Evolutionary conservation across 1,140 invertebrate genomes (phyloP).

Genomic region (Polypedilum pembai): DNA sequence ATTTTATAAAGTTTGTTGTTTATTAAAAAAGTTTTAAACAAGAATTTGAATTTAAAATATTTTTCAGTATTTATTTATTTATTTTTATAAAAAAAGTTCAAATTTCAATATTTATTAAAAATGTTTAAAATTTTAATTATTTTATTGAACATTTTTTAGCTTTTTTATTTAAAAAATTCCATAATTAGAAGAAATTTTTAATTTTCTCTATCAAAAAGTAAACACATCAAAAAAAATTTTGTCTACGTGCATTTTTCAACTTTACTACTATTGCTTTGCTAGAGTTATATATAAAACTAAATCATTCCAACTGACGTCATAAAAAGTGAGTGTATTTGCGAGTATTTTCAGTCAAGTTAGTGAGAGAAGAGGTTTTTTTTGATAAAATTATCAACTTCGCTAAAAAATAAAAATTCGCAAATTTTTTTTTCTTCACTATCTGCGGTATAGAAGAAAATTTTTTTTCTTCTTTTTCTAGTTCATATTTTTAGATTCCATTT

Average conservation of each 20-base stretch:
- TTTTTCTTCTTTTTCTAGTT: not conserved
- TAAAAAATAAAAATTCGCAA: not conserved
- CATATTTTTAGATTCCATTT: no score
- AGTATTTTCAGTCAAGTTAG: not conserved
- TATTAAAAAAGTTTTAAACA: no score
- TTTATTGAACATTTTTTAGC: no score
- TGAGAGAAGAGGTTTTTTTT: not conserved
- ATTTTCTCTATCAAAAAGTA: not conserved
- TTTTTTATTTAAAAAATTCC: no score
- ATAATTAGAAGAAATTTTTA: no score
- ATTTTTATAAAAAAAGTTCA: no score
- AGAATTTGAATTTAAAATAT: no score
- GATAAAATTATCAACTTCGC: conserved; percentile 6
- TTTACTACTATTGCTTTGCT: not conserved
- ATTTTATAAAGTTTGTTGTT: no score
- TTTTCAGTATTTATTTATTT: no score
- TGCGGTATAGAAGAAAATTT: not conserved
- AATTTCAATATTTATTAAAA: no score
- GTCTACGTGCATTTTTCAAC: not conserved
- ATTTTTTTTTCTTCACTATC: not conserved
- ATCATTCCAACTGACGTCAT: not conserved
- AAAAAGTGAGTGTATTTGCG: no score
- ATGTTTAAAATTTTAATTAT: no score
- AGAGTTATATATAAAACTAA: not conserved
- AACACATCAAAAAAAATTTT: not conserved